phyloP scores from a whole-genome alignment of 2,113 vertebrate genomes.

The Gadus macrocephalus region DNA sequence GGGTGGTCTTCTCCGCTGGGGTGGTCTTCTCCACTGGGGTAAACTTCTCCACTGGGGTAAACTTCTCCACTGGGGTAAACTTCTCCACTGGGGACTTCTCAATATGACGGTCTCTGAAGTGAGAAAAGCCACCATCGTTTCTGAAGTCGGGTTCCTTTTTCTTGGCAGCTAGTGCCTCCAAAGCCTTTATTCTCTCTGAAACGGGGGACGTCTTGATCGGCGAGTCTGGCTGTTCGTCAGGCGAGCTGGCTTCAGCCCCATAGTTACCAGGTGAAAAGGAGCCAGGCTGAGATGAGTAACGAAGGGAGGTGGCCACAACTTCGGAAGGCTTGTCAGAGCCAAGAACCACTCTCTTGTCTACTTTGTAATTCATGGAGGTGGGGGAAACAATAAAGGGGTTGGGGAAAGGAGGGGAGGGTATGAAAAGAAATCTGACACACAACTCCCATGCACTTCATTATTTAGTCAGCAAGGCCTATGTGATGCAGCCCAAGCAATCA shows the following conservation, averaged over 20 bases:
- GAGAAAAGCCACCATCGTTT: slow-evolving; percentile 52
- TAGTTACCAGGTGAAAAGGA: slow-evolving; percentile 59
- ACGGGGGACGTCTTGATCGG: slow-evolving; percentile 70
- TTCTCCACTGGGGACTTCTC: slow-evolving; percentile 37
- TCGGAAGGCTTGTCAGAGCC: slow-evolving; percentile 68
- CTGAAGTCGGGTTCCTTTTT: slow-evolving; percentile 64
- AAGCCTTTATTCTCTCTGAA: slow-evolving; percentile 73
- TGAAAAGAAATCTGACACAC: slow-evolving; percentile 51
- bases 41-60: slow-evolving; percentile 34
- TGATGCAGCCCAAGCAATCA: slow-evolving; percentile 70
- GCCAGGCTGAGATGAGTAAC: slow-evolving; percentile 67
- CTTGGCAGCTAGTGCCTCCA: slow-evolving; percentile 67
- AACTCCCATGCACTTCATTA: slow-evolving; percentile 51
- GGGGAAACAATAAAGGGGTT: slow-evolving; percentile 37
- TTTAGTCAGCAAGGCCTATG: slow-evolving; percentile 44
- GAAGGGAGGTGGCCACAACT: slow-evolving; percentile 66
- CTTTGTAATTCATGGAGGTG: slow-evolving; percentile 39
- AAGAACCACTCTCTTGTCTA: slow-evolving; percentile 68
- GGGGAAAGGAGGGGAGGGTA: slow-evolving; percentile 46
- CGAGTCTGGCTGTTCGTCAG: slow-evolving; percentile 48
- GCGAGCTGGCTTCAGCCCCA: slow-evolving; percentile 48
- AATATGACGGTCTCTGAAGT: slow-evolving; percentile 60
- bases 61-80: slow-evolving; percentile 31
- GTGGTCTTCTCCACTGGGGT: slow-evolving; percentile 7
- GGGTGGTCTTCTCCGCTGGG: slow-evolving; percentile 9